phyloP scores from a whole-genome alignment of 2,888 invertebrate genomes.

The Drosophila quasianomalipes region DNA sequence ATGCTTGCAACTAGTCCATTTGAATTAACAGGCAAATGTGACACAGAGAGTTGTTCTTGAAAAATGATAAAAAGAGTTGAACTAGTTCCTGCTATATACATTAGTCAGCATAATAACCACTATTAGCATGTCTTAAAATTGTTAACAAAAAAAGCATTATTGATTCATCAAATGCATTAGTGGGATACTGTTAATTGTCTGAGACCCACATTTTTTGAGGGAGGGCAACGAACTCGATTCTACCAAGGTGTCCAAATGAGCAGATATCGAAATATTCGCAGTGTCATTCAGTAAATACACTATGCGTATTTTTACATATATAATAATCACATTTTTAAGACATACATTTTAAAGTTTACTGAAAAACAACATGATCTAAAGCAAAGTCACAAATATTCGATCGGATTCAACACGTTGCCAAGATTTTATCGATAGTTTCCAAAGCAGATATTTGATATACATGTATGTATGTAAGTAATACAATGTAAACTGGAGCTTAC shows the following conservation, averaged over 20 bases:
- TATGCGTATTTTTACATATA: background rate
- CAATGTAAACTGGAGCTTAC: background rate
- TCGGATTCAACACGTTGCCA: background rate
- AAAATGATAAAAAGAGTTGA: background rate
- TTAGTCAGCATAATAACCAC: background rate
- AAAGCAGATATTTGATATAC: background rate
- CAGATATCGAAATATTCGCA: background rate
- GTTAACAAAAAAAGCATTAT: background rate
- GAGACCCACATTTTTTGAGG: background rate
- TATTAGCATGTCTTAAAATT: background rate
- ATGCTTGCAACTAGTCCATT: background rate
- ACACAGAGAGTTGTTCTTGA: background rate
- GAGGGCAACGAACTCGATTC: slow-evolving; percentile 26
- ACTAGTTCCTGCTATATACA: background rate
- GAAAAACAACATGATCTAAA: background rate
- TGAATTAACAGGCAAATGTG: background rate
- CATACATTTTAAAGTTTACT: background rate
- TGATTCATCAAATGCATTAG: slow-evolving; percentile 37
- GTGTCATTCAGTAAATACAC: background rate
- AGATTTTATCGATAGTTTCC: background rate
- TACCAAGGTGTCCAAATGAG: background rate
- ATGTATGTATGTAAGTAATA: background rate
- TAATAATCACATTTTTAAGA: background rate
- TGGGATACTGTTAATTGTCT: slow-evolving; percentile 39
- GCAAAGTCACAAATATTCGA: background rate